These are phyloP conservation scores for Xyrauchen texanus DNA, from an alignment of 2,113 vertebrate species.

Conservation along the genomic window DNA sequence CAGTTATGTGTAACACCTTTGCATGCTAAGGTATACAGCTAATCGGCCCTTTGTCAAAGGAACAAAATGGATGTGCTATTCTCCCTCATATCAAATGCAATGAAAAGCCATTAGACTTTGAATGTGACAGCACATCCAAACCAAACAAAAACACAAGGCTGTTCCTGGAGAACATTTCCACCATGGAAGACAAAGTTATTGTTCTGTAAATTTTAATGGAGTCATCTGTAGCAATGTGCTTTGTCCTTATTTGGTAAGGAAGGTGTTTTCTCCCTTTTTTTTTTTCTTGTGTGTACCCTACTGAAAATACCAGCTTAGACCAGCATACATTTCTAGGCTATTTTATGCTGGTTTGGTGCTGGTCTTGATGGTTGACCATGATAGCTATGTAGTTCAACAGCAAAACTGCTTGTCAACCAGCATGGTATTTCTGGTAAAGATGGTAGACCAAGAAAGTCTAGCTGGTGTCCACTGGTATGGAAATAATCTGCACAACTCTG, in stretches of 20 bases:
- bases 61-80: not conserved
- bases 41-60: not conserved
- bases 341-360: too few species aligned
- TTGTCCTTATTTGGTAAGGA: not conserved
- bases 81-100: conserved; percentile 25
- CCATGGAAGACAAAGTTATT: conserved; percentile 20
- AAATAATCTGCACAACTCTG: too few species aligned
- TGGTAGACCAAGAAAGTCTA: too few species aligned
- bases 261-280: not conserved
- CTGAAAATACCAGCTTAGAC: too few species aligned
- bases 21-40: too few species aligned
- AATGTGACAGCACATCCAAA: conserved; percentile 43
- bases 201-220: conserved; percentile 33
- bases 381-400: too few species aligned
- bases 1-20: too few species aligned
- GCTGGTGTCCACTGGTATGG: too few species aligned
- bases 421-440: too few species aligned
- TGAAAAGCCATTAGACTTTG: conserved; percentile 53
- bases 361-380: too few species aligned
- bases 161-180: conserved; percentile 22
- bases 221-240: conserved; percentile 9
- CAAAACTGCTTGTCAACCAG: too few species aligned
- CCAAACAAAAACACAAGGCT: conserved; percentile 37
- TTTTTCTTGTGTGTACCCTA: not conserved
- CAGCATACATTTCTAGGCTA: too few species aligned